A percentile compares a stretch with the other conserved stretches of the same genome.
phyloP scores from a whole-genome alignment of 1,140 invertebrate species.

The Plectrocnemia conspersa region DNA sequence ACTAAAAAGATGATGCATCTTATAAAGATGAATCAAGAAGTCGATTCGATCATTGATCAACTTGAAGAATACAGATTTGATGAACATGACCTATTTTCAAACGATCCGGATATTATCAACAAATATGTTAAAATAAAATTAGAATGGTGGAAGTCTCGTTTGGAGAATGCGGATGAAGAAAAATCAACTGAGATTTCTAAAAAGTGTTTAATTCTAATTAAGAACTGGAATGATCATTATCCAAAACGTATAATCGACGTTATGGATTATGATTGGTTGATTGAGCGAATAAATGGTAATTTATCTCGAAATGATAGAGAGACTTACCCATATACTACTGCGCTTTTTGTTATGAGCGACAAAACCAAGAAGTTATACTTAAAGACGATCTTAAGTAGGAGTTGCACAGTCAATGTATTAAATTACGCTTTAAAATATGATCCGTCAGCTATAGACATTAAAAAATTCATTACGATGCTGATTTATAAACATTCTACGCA shows the following conservation, averaged over 20 bases:
- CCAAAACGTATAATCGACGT: background rate
- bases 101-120: constrained; percentile 6
- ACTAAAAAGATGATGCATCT: background rate
- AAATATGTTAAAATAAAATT: constrained; percentile 10
- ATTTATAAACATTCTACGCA: no score
- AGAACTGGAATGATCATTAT: constrained; percentile 1
- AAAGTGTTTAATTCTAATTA: constrained; percentile 6
- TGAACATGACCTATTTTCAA: constrained; percentile 12
- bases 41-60: constrained; percentile 9
- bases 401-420: no score
- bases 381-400: no score
- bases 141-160: constrained; percentile 6
- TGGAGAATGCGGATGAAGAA: constrained; percentile 5
- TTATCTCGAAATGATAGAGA: background rate
- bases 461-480: no score
- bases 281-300: constrained; percentile 2
- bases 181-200: constrained; percentile 7
- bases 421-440: no score
- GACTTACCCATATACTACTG: no score
- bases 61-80: constrained; percentile 11
- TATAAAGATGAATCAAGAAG: background rate
- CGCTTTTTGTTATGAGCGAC: no score
- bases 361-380: no score
- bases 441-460: no score
- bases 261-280: constrained; percentile 1